These are phyloP conservation scores for Cherax quadricarinatus DNA, from an alignment of 1,140 invertebrate species.

Conservation along the genomic window DNA sequence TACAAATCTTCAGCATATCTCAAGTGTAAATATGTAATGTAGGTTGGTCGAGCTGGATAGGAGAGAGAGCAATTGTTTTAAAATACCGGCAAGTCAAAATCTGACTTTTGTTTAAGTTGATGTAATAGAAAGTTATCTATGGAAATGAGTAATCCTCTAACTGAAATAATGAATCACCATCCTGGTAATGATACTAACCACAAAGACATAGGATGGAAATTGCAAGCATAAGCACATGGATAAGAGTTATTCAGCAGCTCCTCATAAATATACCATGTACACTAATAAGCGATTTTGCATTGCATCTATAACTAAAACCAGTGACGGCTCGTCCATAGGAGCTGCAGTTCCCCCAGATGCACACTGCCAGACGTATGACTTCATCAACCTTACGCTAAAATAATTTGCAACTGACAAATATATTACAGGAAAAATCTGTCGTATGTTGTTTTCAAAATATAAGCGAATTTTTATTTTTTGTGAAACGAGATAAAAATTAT, in stretches of 20 bases:
- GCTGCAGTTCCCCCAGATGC: too few species aligned
- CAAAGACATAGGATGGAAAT: constrained; percentile 23
- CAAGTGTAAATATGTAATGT: neutral
- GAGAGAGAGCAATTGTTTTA: neutral
- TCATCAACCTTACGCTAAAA: too few species aligned
- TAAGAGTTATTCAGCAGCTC: neutral
- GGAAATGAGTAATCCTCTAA: neutral
- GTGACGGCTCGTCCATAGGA: too few species aligned
- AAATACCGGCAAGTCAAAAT: too few species aligned
- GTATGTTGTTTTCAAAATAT: too few species aligned
- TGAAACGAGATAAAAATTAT: too few species aligned
- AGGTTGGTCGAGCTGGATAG: neutral
- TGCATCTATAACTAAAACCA: constrained; percentile 23
- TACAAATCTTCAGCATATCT: neutral
- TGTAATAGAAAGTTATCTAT: neutral
- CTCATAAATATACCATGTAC: neutral
- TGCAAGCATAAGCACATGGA: constrained; percentile 32
- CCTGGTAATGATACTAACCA: constrained; percentile 36
- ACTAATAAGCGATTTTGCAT: constrained; percentile 11
- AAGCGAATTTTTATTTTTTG: too few species aligned
- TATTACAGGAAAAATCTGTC: too few species aligned
- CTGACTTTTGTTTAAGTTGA: neutral
- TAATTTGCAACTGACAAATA: too few species aligned
- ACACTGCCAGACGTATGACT: too few species aligned
- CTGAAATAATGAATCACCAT: constrained; percentile 45